Percentiles rank a stretch among this genome's conserved stretches.
Conservation (phyloP, 2,113 vertebrate genomes). For the Axis porcinus region DNA sequence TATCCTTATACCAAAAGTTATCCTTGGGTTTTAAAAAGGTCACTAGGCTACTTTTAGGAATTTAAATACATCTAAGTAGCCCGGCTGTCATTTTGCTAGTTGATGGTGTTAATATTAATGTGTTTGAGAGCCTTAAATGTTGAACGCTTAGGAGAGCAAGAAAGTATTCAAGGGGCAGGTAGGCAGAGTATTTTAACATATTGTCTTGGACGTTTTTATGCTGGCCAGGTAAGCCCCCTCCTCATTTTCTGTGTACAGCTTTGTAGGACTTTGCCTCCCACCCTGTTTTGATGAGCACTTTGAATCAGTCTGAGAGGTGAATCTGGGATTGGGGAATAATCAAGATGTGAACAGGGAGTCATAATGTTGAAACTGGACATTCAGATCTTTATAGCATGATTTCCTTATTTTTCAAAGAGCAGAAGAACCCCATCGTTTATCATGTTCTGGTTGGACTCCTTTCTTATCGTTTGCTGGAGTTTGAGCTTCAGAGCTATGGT, state of each 20-base stretch:
- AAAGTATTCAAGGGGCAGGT: background rate
- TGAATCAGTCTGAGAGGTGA: constrained; percentile 26
- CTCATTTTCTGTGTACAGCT: constrained; percentile 1
- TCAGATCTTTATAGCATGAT: constrained; percentile 68
- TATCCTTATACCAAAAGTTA: background rate
- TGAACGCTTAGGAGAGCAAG: background rate
- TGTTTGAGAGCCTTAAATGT: background rate
- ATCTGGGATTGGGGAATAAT: constrained; percentile 51
- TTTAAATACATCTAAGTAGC: background rate
- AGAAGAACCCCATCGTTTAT: constrained; percentile 67
- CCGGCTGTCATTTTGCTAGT: background rate
- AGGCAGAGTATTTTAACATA: constrained; percentile 11
- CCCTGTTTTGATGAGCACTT: background rate
- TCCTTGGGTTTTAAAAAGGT: background rate
- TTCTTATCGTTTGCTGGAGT: constrained; percentile 69
- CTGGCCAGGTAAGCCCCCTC: constrained; percentile 43
- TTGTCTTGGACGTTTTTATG: background rate
- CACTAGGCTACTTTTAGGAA: background rate
- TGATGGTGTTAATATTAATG: background rate
- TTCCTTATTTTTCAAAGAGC: constrained; percentile 74
- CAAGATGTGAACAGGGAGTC: constrained; percentile 60
- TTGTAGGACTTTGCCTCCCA: background rate
- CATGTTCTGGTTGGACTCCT: constrained; percentile 71
- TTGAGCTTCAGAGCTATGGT: constrained; percentile 71
- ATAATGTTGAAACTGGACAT: constrained; percentile 58